These are phyloP conservation scores for Poecilus cupreus DNA, from an alignment of 2,888 invertebrate species.

Conservation along the genomic window DNA sequence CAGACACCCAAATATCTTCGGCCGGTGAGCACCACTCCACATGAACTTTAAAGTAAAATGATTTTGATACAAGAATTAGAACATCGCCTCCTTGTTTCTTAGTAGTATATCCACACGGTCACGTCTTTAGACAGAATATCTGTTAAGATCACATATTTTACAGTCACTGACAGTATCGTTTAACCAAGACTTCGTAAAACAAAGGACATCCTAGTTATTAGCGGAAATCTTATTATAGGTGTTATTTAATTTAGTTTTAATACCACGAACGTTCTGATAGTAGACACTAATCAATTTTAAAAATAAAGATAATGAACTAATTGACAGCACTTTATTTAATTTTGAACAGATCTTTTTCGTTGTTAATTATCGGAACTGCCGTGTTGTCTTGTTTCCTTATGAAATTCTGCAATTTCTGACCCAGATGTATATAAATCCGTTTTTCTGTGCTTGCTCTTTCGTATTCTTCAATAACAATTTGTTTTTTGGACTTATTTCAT, in stretches of 20 bases:
- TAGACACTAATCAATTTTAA: background rate
- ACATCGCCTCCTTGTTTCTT: slow-evolving; percentile 2
- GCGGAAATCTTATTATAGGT: background rate
- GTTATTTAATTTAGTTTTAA: background rate
- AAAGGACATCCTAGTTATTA: background rate
- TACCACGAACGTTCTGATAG: slow-evolving; percentile 1
- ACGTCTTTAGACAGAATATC: background rate
- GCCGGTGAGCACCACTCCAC: background rate
- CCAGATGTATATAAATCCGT: background rate
- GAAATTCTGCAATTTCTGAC: background rate
- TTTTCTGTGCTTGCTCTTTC: background rate
- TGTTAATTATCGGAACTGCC: background rate
- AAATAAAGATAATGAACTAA: background rate
- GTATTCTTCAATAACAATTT: background rate
- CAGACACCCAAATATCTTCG: slow-evolving; percentile 9
- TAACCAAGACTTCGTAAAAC: background rate
- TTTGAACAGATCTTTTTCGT: background rate
- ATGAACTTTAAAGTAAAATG: background rate
- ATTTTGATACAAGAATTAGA: background rate
- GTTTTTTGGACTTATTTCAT: background rate
- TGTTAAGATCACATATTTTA: slow-evolving; percentile 16
- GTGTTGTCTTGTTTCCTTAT: background rate
- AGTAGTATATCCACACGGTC: background rate
- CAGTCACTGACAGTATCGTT: background rate
- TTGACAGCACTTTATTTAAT: background rate